These are phyloP conservation scores for Neoascia interrupta DNA, from an alignment of 2,888 invertebrate species.

Conservation along the genomic window DNA sequence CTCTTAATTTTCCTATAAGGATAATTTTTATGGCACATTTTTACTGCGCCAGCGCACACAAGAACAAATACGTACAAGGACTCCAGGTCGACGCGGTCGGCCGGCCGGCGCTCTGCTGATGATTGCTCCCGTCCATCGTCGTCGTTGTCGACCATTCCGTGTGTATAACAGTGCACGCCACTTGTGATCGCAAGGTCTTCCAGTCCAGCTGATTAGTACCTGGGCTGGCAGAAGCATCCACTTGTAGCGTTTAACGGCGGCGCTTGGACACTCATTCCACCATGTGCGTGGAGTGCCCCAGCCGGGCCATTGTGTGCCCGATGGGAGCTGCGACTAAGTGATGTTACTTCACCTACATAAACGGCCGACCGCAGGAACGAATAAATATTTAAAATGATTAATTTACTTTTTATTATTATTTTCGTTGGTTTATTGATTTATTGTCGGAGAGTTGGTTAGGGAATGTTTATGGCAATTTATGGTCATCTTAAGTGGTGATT, in stretches of 20 bases:
- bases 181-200: conserved; percentile 13
- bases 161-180: background rate
- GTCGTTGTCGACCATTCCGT: background rate
- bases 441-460: conserved; percentile 71
- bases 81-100: too few species aligned
- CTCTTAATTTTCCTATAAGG: conserved; percentile 65
- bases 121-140: conserved; percentile 37
- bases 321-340: conserved; percentile 62
- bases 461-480: conserved; percentile 70
- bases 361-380: conserved; percentile 71
- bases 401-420: conserved; percentile 80
- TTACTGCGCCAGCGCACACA: conserved; percentile 65
- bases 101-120: conserved; percentile 4
- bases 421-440: conserved; percentile 79
- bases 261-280: conserved; percentile 59
- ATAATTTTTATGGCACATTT: conserved; percentile 65
- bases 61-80: conserved; percentile 44
- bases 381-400: conserved; percentile 79
- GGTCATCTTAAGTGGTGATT: conserved; percentile 71
- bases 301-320: conserved; percentile 28
- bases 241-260: conserved; percentile 48
- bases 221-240: conserved; percentile 42
- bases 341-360: conserved; percentile 65
- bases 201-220: conserved; percentile 54
- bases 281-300: conserved; percentile 14